Evolutionary conservation across 2,113 vertebrate genomes (phyloP).

Genomic region (Rostratula benghalensis): DNA sequence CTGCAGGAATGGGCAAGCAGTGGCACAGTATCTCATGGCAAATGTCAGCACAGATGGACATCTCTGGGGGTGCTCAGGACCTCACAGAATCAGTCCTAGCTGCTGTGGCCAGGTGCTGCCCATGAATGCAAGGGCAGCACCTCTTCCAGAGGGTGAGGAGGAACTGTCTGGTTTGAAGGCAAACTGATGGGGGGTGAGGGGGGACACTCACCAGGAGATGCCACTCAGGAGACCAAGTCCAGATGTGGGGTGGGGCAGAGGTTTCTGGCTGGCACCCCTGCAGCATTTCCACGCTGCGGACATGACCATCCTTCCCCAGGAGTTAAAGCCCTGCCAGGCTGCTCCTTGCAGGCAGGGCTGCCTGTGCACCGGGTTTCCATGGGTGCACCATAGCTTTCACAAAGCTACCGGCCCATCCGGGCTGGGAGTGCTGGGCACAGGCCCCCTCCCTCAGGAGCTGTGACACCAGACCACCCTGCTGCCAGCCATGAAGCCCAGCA

Average conservation of each 20-base stretch:
- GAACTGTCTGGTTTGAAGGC: not conserved
- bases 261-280: not conserved
- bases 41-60: rapidly evolving
- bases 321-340: not conserved
- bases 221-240: not conserved
- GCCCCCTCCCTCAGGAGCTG: rapidly evolving
- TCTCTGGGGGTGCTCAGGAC: not conserved
- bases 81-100: not conserved
- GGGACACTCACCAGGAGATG: not conserved
- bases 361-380: rapidly evolving
- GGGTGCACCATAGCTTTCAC: not conserved
- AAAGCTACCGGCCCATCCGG: rapidly evolving
- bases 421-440: not conserved
- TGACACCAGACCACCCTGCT: not conserved
- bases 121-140: not conserved
- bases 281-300: too few species aligned
- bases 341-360: not conserved
- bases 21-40: not conserved
- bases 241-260: rapidly evolving
- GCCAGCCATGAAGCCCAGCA: not conserved
- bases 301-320: not conserved
- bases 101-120: not conserved
- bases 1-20: not conserved
- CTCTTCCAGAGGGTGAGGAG: not conserved
- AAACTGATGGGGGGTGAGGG: not conserved